phyloP scores from a whole-genome alignment of 2,888 invertebrate species.

The Tachina grossa region DNA sequence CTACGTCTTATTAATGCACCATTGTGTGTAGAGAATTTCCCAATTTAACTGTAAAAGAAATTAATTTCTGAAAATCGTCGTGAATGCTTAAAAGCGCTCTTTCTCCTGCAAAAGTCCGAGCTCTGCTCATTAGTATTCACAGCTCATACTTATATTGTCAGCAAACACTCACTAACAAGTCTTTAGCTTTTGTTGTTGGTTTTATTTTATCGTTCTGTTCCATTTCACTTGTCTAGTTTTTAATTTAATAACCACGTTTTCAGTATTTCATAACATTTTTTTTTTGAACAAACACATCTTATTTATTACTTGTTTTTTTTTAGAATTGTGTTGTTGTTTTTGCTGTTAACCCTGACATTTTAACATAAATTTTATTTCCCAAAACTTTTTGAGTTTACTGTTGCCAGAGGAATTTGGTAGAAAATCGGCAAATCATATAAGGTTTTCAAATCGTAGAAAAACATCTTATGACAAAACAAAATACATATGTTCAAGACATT shows the following conservation, averaged over 20 bases:
- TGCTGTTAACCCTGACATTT: constrained; percentile 79
- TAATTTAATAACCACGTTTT: constrained; percentile 1
- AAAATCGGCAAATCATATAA: background rate
- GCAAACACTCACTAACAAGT: background rate
- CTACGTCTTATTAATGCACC: no score
- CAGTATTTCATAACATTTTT: constrained; percentile 38
- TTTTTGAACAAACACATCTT: constrained; percentile 35
- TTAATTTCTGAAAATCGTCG: no score
- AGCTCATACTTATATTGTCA: background rate
- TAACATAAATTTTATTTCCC: constrained; percentile 40
- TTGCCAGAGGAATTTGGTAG: background rate
- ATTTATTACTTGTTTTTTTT: constrained; percentile 1
- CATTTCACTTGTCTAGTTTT: background rate
- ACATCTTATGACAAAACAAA: no score
- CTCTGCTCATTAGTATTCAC: background rate
- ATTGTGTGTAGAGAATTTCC: no score
- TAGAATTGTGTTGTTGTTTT: background rate
- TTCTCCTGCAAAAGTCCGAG: no score
- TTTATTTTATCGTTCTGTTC: background rate
- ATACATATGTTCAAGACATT: no score
- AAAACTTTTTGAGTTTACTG: background rate
- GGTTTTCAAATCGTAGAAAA: no score
- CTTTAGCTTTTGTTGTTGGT: background rate
- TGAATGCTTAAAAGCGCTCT: no score
- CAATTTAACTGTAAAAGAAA: no score